Evolutionary conservation across 2,113 vertebrate species (phyloP), one percentile per base, ranked within the genome.

Genomic region (Chinchilla lanigera): DNA sequence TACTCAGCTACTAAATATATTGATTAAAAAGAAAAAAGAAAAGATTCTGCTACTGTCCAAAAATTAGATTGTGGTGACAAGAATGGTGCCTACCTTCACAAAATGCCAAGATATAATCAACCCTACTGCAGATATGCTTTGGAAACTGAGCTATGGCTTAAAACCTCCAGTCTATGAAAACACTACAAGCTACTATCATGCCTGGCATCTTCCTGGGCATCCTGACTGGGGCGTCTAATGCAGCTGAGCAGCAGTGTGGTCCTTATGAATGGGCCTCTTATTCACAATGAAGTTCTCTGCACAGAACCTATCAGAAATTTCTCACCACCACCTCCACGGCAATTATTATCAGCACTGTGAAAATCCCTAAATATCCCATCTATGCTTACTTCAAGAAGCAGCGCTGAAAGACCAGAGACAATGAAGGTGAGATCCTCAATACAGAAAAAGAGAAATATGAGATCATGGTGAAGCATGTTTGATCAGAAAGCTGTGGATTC

Each of bases 31-130:
- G 12, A 1, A 71, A 47, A 14, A 19, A 20, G 22, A 16, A 17
- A 38, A 65, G 44, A 28, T 75, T 41, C 58, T 89, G 33, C 65
- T 63, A 63, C 52, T 52, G 4, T 20, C 35, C 16, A 50, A 75
- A 83, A 89, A 33, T 38, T n/a, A 65, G 5, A 52, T 61, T 54
- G 41, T 38, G 60, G 8, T 61, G 28, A 35, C 13, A 54, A 69
- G 9, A 83, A 14, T 35, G 4, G 50, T 54, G 33, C 17, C 33
- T 35, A 80, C 7, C n/a, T 30, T 77, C n/a, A 75, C 14, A 63
- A 89, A 90, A 77, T 84, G 28, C n/a, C 67, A 75, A 77, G 19
- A 56, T 54, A 65, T n/a, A 52, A 65, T 54, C 60, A 63, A 65
- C 44, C 69, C 12, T 41, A 24, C 4, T 82, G 38, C 81, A 81